phyloP scores from a whole-genome alignment of 2,888 invertebrate genomes.

The Thymelicus sylvestris region DNA sequence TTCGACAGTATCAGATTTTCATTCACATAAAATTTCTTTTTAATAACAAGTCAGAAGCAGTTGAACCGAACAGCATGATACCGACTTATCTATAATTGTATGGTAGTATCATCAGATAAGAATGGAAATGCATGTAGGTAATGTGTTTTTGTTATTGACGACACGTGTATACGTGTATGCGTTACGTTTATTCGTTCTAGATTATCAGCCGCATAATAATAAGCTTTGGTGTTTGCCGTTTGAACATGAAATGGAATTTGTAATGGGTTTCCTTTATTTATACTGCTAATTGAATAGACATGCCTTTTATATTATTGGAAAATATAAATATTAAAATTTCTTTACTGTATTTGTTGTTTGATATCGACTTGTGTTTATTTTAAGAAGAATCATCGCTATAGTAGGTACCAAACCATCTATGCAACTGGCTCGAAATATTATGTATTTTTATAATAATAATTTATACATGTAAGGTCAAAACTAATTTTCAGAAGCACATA shows the following conservation, averaged over 20 bases:
- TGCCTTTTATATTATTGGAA: background rate
- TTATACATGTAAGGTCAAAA: no score
- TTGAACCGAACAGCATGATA: constrained; percentile 26
- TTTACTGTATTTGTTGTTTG: no score
- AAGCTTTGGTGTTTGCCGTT: constrained; percentile 30
- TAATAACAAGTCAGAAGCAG: constrained; percentile 24
- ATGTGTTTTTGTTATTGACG: constrained; percentile 42
- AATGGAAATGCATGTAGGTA: constrained; percentile 40
- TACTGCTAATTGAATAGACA: background rate
- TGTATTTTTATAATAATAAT: no score
- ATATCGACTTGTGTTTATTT: no score
- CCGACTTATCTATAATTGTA: constrained; percentile 32
- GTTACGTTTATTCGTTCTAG: constrained; percentile 40
- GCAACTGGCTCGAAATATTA: no score
- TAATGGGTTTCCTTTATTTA: constrained; percentile 2
- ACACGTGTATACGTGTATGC: constrained; percentile 43
- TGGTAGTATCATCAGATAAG: constrained; percentile 42
- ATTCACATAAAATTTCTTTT: constrained; percentile 16
- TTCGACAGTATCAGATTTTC: constrained; percentile 2
- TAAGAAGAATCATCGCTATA: no score
- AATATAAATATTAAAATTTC: no score
- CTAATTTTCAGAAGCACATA: no score
- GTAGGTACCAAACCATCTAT: no score
- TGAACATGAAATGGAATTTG: constrained; percentile 29
- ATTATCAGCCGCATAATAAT: constrained; percentile 37